Percentiles rank a stretch among this genome's conserved stretches.
phyloP scores from a whole-genome alignment of 2,888 invertebrate genomes.

The Melolontha melolontha region DNA sequence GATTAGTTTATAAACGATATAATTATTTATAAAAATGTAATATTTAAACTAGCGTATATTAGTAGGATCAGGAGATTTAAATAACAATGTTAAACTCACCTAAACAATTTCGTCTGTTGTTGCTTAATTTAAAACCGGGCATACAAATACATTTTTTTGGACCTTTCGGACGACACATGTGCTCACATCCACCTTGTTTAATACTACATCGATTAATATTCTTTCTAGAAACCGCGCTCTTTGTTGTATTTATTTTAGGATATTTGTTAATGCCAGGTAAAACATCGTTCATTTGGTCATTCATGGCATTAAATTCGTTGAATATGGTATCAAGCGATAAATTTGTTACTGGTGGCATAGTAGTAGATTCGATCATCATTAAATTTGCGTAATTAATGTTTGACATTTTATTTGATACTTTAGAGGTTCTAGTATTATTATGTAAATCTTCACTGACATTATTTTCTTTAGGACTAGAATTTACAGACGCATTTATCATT shows the following conservation, averaged over 20 bases:
- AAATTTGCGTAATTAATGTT: constrained; percentile 38
- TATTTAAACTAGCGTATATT: too few species aligned
- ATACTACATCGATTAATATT: constrained; percentile 46
- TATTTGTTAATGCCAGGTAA: constrained; percentile 34
- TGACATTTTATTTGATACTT: not conserved
- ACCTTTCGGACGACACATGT: constrained; percentile 63
- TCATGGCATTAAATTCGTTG: constrained; percentile 37
- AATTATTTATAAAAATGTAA: too few species aligned
- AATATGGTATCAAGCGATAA: constrained; percentile 26
- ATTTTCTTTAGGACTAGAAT: not conserved
- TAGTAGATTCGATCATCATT: constrained; percentile 28
- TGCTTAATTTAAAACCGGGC: constrained; percentile 64
- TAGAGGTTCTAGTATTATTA: not conserved
- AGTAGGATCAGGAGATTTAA: too few species aligned
- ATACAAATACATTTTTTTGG: constrained; percentile 65
- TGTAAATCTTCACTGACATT: not conserved
- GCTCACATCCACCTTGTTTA: constrained; percentile 66
- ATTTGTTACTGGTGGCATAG: constrained; percentile 30
- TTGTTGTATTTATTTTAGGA: constrained; percentile 35
- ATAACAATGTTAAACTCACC: constrained; percentile 57
- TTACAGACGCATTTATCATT: not conserved
- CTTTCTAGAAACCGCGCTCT: constrained; percentile 15
- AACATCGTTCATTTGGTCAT: constrained; percentile 28
- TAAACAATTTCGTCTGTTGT: constrained; percentile 60
- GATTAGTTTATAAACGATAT: too few species aligned